Percentiles rank a stretch among this genome's conserved stretches.
Evolutionary conservation across 2,888 invertebrate genomes (phyloP).

Genomic region (Hydroisotoma schaefferi): DNA sequence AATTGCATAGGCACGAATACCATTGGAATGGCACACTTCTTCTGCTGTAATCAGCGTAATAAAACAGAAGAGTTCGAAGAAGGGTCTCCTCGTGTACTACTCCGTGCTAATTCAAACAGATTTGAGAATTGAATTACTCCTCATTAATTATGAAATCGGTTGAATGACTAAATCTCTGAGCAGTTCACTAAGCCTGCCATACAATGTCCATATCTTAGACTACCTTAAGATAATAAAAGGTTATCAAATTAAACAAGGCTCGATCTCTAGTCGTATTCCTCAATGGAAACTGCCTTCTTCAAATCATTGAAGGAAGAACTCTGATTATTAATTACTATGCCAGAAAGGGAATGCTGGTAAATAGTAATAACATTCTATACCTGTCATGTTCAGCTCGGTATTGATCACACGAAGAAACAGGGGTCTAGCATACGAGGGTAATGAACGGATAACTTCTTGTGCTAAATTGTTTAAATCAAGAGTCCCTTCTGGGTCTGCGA

Average conservation of each 20-base stretch:
- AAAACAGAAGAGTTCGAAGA: no score
- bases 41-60: no score
- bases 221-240: background rate
- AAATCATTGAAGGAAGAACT: background rate
- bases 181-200: background rate
- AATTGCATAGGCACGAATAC: no score
- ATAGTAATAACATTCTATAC: constrained; percentile 54
- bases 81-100: no score
- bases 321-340: background rate
- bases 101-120: no score
- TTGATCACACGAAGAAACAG: constrained; percentile 78
- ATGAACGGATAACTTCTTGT: constrained; percentile 63
- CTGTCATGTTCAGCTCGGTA: constrained; percentile 78
- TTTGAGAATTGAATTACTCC: no score
- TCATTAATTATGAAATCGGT: no score
- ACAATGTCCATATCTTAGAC: background rate
- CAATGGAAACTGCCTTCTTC: no score
- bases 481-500: constrained; percentile 66
- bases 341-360: no score
- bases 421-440: constrained; percentile 84
- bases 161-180: background rate
- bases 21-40: no score
- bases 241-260: background rate
- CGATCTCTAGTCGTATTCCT: background rate
- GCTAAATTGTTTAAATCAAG: constrained; percentile 62